Base-by-base conservation (phyloP, 2,888 invertebrate species). In the Litoditis marina region DNA sequence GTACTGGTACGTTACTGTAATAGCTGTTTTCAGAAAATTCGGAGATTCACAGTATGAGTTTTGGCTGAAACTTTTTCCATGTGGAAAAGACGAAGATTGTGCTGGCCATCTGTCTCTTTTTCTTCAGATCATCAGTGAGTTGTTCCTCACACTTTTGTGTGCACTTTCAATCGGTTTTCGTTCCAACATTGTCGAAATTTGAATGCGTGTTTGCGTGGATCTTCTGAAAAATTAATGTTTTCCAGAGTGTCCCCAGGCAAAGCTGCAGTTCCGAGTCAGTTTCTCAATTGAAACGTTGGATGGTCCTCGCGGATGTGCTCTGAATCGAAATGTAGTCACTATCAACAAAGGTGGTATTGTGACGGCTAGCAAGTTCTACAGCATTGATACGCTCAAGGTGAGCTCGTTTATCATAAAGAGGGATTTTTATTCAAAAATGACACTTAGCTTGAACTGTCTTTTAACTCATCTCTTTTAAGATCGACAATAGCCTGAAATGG, bases 341-440 rank as follows among this genome's bases (percentile, higher is more conserved):
- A 76, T 78, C 51, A 76, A 78, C 62, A 67, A 73, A 13, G 69
- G 71, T 27, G 78, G 78, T 25, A 76, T 77, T 16, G 78, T 78
- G 8, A 78, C 78, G 7, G 78, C 78, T 25, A 68, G 68, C 52
- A 76, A 75, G 54, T 78, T 78, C 49, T 78, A 71, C 66, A 63
- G 68, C 28, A 55, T 71, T n/a, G 76, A 76, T 16, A 54, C 63
- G 4, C 55, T 77, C 11, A 74, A 68, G 58, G 73, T 73, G 27
- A 19, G 34, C 27, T 25, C n/a, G 32, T 44, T 30, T 19, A 11
- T 8, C 36, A 13, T 36, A n/a, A n/a, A n/a, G n/a, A n/a, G n/a
- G n/a, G n/a, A n/a, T n/a, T n/a, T n/a, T n/a, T n/a, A n/a, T n/a
- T n/a, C n/a, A n/a, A n/a, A n/a, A n/a, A n/a, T n/a, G n/a, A n/a